Evolutionary conservation across 23 tunicate species (phyloP).

Genomic region (Pegea sp.): DNA sequence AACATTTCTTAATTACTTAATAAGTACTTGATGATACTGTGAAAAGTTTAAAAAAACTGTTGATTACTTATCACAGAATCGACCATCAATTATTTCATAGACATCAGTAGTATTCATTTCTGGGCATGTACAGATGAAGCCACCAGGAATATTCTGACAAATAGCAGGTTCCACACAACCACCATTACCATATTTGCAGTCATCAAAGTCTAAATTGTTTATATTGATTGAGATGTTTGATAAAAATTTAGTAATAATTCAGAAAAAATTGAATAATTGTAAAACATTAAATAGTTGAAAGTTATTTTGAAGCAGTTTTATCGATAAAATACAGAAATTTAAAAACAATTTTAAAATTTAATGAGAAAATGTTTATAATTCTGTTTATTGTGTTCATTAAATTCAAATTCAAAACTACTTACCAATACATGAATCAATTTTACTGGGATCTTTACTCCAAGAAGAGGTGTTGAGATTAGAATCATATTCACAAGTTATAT

Average conservation of each 20-base stretch:
- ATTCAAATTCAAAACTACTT: neutral
- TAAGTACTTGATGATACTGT: too few species aligned
- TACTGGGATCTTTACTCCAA: conserved; percentile 37
- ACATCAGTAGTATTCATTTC: conserved; percentile 27
- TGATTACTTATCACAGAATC: conserved; percentile 77
- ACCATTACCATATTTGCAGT: conserved; percentile 22
- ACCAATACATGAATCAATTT: conserved; percentile 65
- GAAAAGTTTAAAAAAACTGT: too few species aligned
- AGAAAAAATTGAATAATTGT: too few species aligned
- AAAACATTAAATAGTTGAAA: too few species aligned
- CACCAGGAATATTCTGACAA: conserved; percentile 72
- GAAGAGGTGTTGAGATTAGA: conserved; percentile 39
- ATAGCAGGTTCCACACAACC: conserved; percentile 62
- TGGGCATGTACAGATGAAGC: conserved; percentile 70
- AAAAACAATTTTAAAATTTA: too few species aligned
- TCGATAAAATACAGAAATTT: too few species aligned
- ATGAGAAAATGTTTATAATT: too few species aligned
- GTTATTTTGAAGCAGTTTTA: too few species aligned
- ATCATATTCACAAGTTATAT: conserved; percentile 61
- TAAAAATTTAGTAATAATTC: too few species aligned
- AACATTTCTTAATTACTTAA: too few species aligned
- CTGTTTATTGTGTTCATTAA: too few species aligned
- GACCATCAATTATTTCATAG: conserved; percentile 38
- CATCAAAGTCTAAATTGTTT: conserved; percentile 47
- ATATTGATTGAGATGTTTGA: too few species aligned